These are phyloP conservation scores for Gallinago undulata DNA, from an alignment of 2,113 vertebrate species.

Conservation along the genomic window DNA sequence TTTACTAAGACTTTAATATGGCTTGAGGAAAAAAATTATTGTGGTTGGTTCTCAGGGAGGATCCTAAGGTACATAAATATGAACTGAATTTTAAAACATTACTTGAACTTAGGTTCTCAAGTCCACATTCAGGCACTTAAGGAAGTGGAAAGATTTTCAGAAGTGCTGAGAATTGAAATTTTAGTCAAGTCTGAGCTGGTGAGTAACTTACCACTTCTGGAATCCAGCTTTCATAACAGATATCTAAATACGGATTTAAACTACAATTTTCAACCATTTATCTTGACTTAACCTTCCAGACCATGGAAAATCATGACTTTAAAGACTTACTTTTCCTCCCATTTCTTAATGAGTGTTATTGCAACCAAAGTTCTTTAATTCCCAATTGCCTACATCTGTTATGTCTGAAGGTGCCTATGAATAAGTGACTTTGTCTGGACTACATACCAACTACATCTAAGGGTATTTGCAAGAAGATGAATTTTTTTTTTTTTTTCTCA, in stretches of 20 bases:
- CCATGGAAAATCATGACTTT: neutral
- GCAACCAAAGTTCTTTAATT: neutral
- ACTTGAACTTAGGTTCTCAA: neutral
- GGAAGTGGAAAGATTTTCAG: neutral
- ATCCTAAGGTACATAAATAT: neutral
- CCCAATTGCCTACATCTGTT: neutral
- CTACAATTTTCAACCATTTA: neutral
- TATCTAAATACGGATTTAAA: neutral
- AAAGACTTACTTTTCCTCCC: neutral
- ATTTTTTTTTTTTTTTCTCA: neutral
- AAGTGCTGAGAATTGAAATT: neutral
- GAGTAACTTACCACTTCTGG: neutral
- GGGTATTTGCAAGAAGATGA: neutral
- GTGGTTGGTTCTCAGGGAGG: neutral
- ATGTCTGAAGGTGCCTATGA: neutral
- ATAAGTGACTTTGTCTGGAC: neutral
- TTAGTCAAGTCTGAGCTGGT: neutral
- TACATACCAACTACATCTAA: neutral
- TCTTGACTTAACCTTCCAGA: neutral
- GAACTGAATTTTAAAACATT: constrained; percentile 6
- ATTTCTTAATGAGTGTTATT: neutral
- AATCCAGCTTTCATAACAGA: neutral
- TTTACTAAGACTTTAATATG: neutral
- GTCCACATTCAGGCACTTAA: neutral
- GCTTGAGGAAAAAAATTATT: neutral